Evolutionary conservation across 2,113 vertebrate genomes (phyloP), one percentile per base, ranked within the genome.

Genomic region (Percina caprodes): DNA sequence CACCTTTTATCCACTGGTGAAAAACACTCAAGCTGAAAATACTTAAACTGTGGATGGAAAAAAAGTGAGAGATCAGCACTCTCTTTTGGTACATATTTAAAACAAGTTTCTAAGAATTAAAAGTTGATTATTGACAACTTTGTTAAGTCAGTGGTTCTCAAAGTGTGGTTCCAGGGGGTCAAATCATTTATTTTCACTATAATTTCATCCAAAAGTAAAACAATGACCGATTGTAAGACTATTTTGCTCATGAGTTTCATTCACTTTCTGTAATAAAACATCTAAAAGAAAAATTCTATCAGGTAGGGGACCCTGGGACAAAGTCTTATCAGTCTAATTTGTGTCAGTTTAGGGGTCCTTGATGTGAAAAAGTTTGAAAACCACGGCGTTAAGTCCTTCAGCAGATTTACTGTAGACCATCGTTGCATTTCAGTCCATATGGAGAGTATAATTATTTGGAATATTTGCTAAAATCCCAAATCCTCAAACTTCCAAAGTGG

Each of bases 1-100:
- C 16, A 45, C 19, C 59, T 61, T 61, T 46, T 58, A 77, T 69
- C 59, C 48, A 48, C 51, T 33, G 39, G 21, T 62, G 48, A 60
- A 68, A 80, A 48, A 58, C 16, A 26, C 13, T 61, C 4, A 15
- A 16, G 16, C 5, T 55, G 23, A 69, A 65, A 61, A 21, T 51
- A 52, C 26, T 55, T 48, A 21, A 63, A 52, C 39, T n/a, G n/a
- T 42, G 14, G 48, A 30, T 12, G 8, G n/a, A 5, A 12, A 48
- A 46, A 51, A 30, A 62, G 46, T 3, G 24, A 54, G 16, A 49
- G 33, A 33, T 10, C 39, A 6, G 35, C 39, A 4, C 45, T 30
- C 55, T 73, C 18, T 73, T 59, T 18, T 13, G 5, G 23, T 46
- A 56, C 9, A 45, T 46, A 23, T 45, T 30, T 35, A 62, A n/a